Base-by-base conservation (phyloP, 2,888 invertebrate species). In the Chironomus tentans region DNA sequence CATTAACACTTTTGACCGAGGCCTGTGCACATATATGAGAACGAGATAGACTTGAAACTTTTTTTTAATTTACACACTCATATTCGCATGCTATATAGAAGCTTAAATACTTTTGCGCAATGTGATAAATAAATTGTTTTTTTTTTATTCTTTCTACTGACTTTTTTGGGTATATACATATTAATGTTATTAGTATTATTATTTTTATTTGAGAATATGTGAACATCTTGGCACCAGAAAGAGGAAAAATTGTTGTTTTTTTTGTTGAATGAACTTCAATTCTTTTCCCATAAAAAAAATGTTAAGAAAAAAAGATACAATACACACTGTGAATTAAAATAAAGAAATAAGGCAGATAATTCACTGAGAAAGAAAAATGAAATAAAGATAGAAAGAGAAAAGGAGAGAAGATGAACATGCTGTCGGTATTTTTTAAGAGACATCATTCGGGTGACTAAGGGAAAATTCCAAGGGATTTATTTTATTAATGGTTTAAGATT, bases 331-430 rank as follows among this genome's bases (percentile, higher is more conserved):
- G 62, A 61, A 73, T 73, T 71, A 73, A 73, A 73, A 73, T 73
- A 62, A 73, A 46, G 70, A 50, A 70, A 62, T 28, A 73, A 61
- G 38, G 72, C 72, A 73, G 72, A 73, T 61, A 73, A 73, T 73
- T 61, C 72, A 73, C 61, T 18, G 38, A 73, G n/a, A 47, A 28
- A 50, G n/a, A 50, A 38, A n/a, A 13, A 22, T n/a, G 21, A 50
- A 18, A n/a, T 18, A 56, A 56, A 56, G 50, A 50, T 50, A 50
- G 10, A 38, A 38, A 38, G 38, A 38, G 38, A 38, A 38, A 38
- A 38, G 38, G 38, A 38, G 38, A 38, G 38, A 38, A 38, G 38
- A 38, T 38, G 38, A 38, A 38, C 38, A 38, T 38, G 38, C 38
- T 38, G 56, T 56, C 56, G 56, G 18, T n/a, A n/a, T 56, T 18